phyloP scores from a whole-genome alignment of 2,113 vertebrate genomes.

The Lampris megalopsis region DNA sequence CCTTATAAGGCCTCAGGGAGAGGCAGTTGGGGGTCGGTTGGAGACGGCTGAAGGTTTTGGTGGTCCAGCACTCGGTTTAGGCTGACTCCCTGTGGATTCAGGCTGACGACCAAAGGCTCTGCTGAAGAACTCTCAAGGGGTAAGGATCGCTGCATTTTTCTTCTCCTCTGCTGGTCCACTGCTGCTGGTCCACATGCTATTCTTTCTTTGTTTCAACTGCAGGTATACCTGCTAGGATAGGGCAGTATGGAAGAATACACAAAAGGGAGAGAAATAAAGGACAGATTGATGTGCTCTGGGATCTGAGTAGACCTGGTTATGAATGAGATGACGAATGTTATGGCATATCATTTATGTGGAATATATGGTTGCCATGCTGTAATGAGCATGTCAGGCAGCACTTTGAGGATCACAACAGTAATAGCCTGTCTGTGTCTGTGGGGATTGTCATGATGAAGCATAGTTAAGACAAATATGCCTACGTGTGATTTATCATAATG shows the following conservation, averaged over 20 bases:
- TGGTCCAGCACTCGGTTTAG: slow-evolving; percentile 74
- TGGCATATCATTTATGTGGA: background rate
- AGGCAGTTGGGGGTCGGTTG: slow-evolving; percentile 66
- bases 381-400: background rate
- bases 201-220: slow-evolving; percentile 5
- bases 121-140: slow-evolving; percentile 73
- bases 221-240: slow-evolving; percentile 24
- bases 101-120: slow-evolving; percentile 72
- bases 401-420: slow-evolving; percentile 1
- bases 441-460: background rate
- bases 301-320: slow-evolving; percentile 30
- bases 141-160: slow-evolving; percentile 60
- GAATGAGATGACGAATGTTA: slow-evolving; percentile 35
- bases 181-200: slow-evolving; percentile 1
- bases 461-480: background rate
- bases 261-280: slow-evolving; percentile 9
- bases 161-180: slow-evolving; percentile 1
- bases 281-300: slow-evolving; percentile 31
- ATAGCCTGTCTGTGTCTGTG: background rate
- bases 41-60: slow-evolving; percentile 70
- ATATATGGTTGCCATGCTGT: slow-evolving; percentile 7
- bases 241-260: background rate
- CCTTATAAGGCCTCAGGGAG: slow-evolving; percentile 76
- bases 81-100: slow-evolving; percentile 80
- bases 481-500: slow-evolving; percentile 22